Base-by-base conservation (phyloP, 2,797 vertebrate species). In the Odontamblyopus lacepedii region DNA sequence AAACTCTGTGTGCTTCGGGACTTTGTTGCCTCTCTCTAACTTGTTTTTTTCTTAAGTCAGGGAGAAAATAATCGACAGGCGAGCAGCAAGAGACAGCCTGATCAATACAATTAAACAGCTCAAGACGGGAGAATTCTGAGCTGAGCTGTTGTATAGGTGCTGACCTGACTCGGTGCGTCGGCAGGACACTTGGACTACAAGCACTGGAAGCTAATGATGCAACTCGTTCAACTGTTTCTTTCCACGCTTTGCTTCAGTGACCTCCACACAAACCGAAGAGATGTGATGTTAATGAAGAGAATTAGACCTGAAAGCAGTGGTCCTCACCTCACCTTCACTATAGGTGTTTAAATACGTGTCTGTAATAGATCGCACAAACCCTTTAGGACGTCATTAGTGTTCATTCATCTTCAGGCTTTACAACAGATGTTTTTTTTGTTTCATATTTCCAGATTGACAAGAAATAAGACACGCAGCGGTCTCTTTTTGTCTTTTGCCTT, bases 101-200 rank as follows among this genome's bases (percentile, higher is more conserved):
- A 64, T 64, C 63, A 26, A 64, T 64, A 64, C 63, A 64, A 64
- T 64, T 64, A 64, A 64, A 64, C 63, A 64, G 41, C 63, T 64
- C n/a, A 23, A 64, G 63, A 44, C 38, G 5, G 38, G 63, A 48
- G 63, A 26, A 64, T 44, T 64, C 41, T 48, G 63, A 26, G 63
- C 23, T 64, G 12, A 64, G 63, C 6, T 26, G 63, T 64, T 48
- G 63, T 44, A 64, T 16, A 38, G 18, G 19, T 9, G 44, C 13
- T 26, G 38, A 48, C n/a, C 19, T 27, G 35, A 13, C n/a, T 44
- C 9, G 12, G 16, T 19, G 32, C n/a, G 1, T 3, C 7, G n/a
- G 2, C 23, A 23, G 2, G 32, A 63, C 61, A 63, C 18, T 11
- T 23, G 19, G 1, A 18, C 61, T 35, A 41, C 13, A 59, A 13